A percentile compares a stretch with the other conserved stretches of the same genome.
These are phyloP conservation scores for Intellagama lesueurii DNA, from an alignment of 2,797 vertebrate species.

Conservation along the genomic window DNA sequence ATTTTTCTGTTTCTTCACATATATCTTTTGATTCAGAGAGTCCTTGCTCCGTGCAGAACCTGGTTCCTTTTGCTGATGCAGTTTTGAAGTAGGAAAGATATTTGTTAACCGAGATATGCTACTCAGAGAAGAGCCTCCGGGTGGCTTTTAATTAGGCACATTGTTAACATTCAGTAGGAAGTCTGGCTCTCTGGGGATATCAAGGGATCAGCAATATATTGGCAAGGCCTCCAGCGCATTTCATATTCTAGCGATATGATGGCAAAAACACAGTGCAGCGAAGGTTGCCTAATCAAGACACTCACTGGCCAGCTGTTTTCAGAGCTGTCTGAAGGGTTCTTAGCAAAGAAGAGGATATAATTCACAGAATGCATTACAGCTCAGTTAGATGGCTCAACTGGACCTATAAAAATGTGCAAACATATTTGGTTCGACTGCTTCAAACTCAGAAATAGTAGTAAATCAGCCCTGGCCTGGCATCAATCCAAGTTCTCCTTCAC, in stretches of 20 bases:
- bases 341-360: neutral
- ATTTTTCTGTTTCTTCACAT: too few relatives aligned
- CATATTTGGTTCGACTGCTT: neutral
- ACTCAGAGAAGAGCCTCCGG: conserved; percentile 17
- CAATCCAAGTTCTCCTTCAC: neutral
- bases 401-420: neutral
- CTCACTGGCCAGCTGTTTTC: neutral
- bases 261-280: neutral
- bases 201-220: neutral
- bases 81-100: neutral
- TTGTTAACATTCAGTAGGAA: conserved; percentile 6
- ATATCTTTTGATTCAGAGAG: neutral
- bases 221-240: neutral
- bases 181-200: neutral
- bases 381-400: neutral
- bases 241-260: neutral
- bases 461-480: neutral
- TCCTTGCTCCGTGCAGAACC: neutral
- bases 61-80: neutral
- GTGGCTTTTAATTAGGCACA: conserved; percentile 24
- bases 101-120: neutral
- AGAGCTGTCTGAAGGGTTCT: neutral
- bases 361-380: neutral
- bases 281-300: neutral
- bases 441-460: neutral